Evolutionary conservation across 2,113 vertebrate genomes (phyloP).

Genomic region (Oncorhynchus mykiss): DNA sequence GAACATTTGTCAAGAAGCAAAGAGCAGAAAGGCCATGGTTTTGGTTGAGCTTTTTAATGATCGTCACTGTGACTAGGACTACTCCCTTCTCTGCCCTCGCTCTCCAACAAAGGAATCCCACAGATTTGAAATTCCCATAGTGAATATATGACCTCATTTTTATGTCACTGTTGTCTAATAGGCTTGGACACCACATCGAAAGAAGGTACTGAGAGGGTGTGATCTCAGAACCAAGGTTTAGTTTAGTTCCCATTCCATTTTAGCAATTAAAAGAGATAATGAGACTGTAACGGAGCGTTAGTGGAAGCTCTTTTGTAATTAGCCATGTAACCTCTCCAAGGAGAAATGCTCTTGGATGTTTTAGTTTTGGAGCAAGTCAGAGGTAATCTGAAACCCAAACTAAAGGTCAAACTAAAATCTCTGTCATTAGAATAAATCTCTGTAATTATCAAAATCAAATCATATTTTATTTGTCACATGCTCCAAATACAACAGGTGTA

Average conservation of each 20-base stretch:
- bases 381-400: no score
- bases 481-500: no score
- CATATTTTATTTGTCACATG: no score
- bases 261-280: conserved; percentile 32
- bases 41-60: conserved; percentile 57
- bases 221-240: conserved; percentile 44
- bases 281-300: conserved; percentile 23
- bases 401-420: conserved; percentile 12
- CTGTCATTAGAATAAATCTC: no score
- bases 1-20: conserved; percentile 58
- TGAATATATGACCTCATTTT: conserved; percentile 63
- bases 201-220: background rate
- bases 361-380: no score
- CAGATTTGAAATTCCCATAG: conserved; percentile 49
- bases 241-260: conserved; percentile 36
- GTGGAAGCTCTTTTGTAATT: conserved; percentile 36
- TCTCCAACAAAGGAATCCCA: conserved; percentile 32
- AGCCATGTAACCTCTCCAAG: conserved; percentile 17
- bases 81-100: conserved; percentile 3
- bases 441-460: no score
- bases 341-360: background rate
- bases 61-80: conserved; percentile 52
- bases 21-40: conserved; percentile 39
- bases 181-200: conserved; percentile 35
- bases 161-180: conserved; percentile 61